Evolutionary conservation across 2,888 invertebrate species (phyloP), one percentile per base, ranked within the genome.

Genomic region (Zaprionus lineosus): DNA sequence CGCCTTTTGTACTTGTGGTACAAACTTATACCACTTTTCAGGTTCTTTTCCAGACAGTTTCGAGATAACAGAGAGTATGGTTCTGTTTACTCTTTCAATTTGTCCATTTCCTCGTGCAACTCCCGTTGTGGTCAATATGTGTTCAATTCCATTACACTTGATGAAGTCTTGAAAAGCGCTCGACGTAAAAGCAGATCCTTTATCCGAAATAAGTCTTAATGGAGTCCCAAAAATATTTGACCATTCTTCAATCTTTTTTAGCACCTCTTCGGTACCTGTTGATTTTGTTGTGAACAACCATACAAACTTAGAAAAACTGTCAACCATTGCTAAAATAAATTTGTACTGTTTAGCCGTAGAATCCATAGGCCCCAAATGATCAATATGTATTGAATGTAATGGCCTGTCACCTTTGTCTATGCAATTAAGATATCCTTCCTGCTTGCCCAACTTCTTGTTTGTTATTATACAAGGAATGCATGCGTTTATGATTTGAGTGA

Each of bases 31-130:
- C 19, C 19, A 19, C 5, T 19, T 19, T 5, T 3, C 19, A 19
- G 19, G 19, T 3, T 19, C 55, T 8, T 34, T 46, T 2, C 33
- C 18, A 1, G 55, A 50, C 34, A 60, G n/a, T 44, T 60, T 60
- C 6, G 39, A 19, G 1, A 55, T 15, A 16, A 48, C 15, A 1
- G 29, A 37, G 19, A 19, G 3, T 19, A 19, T 19, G 3, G 19
- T 3, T 19, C 24, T 6, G 8, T 24, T 24, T n/a, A 24, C 8
- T 3, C 24, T 6, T 24, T 24, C 4, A 2, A 24, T 4, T 7
- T 24, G 24, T 2, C 24, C 24, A 24, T 24, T 24, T 8, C 24
- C 24, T 24, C 24, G n/a, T n/a, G n/a, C n/a, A n/a, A n/a, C n/a
- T n/a, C n/a, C n/a, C n/a, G n/a, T n/a, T n/a, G n/a, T n/a, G n/a